Percentiles rank a stretch among this genome's conserved stretches.
Evolutionary conservation across 2,113 vertebrate genomes (phyloP).

Genomic region (Todiramphus chloris): DNA sequence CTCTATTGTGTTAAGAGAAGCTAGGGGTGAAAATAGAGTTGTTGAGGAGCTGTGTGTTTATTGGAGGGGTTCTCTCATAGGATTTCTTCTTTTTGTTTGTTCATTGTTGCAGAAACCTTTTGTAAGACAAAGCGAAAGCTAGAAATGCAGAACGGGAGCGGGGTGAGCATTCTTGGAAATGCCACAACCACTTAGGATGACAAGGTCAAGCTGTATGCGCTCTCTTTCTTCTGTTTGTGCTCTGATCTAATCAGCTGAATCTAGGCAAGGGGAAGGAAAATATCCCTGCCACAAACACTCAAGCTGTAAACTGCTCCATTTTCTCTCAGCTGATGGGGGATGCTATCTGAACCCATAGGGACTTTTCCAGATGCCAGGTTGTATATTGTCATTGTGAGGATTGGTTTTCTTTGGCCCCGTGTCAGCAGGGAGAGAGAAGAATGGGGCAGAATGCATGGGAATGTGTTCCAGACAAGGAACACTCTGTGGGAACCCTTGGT

Average conservation of each 20-base stretch:
- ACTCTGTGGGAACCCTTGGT: fast-evolving
- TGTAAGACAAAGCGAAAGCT: neutral
- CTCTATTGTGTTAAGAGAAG: neutral
- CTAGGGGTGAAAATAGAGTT: neutral
- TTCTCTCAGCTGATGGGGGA: neutral
- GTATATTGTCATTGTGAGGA: neutral
- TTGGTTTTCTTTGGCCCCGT: neutral
- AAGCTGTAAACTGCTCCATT: neutral
- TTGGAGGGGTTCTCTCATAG: neutral
- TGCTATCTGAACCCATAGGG: neutral
- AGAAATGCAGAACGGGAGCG: neutral
- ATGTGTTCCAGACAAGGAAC: neutral
- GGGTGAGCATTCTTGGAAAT: slow-evolving; percentile 3
- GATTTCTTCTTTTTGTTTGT: neutral
- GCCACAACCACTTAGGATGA: slow-evolving; percentile 53
- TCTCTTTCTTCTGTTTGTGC: slow-evolving; percentile 28
- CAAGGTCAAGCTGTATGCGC: slow-evolving; percentile 28
- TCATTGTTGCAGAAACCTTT: slow-evolving; percentile 25
- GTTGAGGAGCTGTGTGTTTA: neutral
- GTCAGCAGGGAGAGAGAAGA: fast-evolving
- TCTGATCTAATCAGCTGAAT: slow-evolving; percentile 28
- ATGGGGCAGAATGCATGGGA: neutral
- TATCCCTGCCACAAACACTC: slow-evolving; percentile 26
- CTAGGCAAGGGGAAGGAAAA: neutral
- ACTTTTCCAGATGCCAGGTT: slow-evolving; percentile 11